Conservation (phyloP, 2,797 vertebrate species). For the Mormyrus hasselquistii region DNA sequence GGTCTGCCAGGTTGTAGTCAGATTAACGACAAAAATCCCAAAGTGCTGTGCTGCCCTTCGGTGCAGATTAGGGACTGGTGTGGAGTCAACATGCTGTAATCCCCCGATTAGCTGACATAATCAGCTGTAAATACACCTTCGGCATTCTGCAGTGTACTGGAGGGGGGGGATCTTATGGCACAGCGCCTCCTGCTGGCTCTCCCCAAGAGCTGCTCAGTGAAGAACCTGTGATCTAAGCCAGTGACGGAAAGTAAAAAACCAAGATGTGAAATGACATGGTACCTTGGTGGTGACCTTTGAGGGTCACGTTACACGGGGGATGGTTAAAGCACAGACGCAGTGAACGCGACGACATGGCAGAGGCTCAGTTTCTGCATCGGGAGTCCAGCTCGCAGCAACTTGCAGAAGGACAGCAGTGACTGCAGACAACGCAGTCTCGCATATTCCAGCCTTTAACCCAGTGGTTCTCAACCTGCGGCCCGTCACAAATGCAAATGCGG, state of each 20-base stretch:
- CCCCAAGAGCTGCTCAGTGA: background rate
- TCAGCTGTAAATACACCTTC: slow-evolving; percentile 71
- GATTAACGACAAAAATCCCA: slow-evolving; percentile 64
- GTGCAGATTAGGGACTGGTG: slow-evolving; percentile 55
- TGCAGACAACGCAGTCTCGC: background rate
- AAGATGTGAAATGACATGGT: background rate
- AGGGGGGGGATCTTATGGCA: background rate
- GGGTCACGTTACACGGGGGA: background rate
- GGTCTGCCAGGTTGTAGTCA: slow-evolving; percentile 42
- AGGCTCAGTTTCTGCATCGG: too few species aligned
- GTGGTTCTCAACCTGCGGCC: too few species aligned
- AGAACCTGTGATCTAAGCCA: background rate
- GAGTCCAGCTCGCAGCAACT: background rate
- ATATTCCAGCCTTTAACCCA: background rate
- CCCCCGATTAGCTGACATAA: slow-evolving; percentile 72
- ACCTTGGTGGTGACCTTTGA: background rate
- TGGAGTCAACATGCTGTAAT: slow-evolving; percentile 74
- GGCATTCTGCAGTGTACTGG: background rate
- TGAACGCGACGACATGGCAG: background rate
- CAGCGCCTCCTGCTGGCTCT: background rate
- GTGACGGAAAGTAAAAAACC: background rate
- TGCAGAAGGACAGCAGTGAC: background rate
- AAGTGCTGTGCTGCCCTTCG: slow-evolving; percentile 46
- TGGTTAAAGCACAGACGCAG: background rate
- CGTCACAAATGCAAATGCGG: too few species aligned